phyloP scores from a whole-genome alignment of 2,888 invertebrate species.

The Automeris io region DNA sequence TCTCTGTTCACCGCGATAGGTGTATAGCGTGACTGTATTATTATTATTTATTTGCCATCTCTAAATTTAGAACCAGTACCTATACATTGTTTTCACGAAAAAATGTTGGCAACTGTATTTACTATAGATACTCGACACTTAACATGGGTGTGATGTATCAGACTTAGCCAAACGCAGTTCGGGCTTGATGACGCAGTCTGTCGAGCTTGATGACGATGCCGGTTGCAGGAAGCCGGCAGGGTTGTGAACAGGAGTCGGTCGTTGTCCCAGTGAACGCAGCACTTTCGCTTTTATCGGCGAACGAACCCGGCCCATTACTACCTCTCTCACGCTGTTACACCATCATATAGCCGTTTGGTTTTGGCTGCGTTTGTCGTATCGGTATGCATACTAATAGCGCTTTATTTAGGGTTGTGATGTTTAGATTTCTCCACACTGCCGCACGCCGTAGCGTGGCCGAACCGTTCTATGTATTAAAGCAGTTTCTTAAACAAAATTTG shows the following conservation, averaged over 20 bases:
- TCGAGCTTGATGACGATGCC: constrained; percentile 41
- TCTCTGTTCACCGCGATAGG: too few species aligned
- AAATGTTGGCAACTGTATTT: too few species aligned
- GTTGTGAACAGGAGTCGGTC: constrained; percentile 64
- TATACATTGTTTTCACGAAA: too few species aligned
- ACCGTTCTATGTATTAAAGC: constrained; percentile 28
- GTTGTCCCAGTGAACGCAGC: constrained; percentile 72
- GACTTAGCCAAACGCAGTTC: constrained; percentile 19
- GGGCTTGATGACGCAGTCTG: constrained; percentile 23
- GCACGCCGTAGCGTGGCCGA: constrained; percentile 6
- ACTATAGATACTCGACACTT: too few species aligned
- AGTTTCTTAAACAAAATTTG: constrained; percentile 27
- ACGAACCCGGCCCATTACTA: constrained; percentile 73
- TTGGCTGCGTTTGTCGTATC: constrained; percentile 57
- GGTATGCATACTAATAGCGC: constrained; percentile 62
- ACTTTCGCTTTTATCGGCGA: constrained; percentile 76
- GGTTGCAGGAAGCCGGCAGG: constrained; percentile 49
- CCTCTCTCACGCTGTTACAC: constrained; percentile 68
- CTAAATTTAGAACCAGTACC: too few species aligned
- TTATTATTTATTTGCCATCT: too few species aligned
- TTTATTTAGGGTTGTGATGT: constrained; percentile 54
- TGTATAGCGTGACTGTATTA: too few species aligned
- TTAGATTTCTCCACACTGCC: constrained; percentile 58
- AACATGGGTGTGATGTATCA: too few species aligned
- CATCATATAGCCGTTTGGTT: constrained; percentile 51